Conservation (phyloP, 2,888 invertebrate genomes). For the Euplexia lucipara region DNA sequence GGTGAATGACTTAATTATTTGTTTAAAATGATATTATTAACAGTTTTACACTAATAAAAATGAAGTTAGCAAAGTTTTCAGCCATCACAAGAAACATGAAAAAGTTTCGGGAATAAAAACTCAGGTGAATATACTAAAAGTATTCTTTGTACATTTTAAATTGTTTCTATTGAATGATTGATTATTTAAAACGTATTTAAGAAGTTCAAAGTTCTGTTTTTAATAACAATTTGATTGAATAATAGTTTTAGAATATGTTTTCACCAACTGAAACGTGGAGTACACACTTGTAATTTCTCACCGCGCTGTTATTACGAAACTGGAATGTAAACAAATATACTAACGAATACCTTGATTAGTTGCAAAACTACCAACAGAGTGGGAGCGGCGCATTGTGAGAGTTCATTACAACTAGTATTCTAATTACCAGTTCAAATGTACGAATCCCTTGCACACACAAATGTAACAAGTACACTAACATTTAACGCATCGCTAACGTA, state of each 20-base stretch:
- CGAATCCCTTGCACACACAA: slow-evolving; percentile 54
- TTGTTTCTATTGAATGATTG: background rate
- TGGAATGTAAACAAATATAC: slow-evolving; percentile 66
- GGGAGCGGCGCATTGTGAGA: slow-evolving; percentile 54
- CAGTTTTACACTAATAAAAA: background rate
- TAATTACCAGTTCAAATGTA: slow-evolving; percentile 60
- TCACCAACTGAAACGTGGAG: slow-evolving; percentile 4
- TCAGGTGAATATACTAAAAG: background rate
- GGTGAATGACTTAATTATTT: background rate
- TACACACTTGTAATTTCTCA: slow-evolving; percentile 36
- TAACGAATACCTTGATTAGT: slow-evolving; percentile 64
- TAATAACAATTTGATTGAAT: slow-evolving; percentile 7
- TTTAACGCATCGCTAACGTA: slow-evolving; percentile 23
- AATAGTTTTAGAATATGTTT: slow-evolving; percentile 11
- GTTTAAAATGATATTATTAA: no score
- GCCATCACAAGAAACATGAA: background rate
- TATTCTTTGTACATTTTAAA: background rate
- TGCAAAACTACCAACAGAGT: slow-evolving; percentile 54
- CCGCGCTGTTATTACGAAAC: slow-evolving; percentile 55
- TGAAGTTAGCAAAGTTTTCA: background rate
- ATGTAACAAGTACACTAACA: slow-evolving; percentile 19
- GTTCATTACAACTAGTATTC: slow-evolving; percentile 58
- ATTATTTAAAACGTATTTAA: background rate
- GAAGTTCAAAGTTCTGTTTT: slow-evolving; percentile 6
- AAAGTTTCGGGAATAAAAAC: background rate